These are phyloP conservation scores for Volucella zonaria DNA, from an alignment of 2,888 invertebrate genomes.

Conservation along the genomic window DNA sequence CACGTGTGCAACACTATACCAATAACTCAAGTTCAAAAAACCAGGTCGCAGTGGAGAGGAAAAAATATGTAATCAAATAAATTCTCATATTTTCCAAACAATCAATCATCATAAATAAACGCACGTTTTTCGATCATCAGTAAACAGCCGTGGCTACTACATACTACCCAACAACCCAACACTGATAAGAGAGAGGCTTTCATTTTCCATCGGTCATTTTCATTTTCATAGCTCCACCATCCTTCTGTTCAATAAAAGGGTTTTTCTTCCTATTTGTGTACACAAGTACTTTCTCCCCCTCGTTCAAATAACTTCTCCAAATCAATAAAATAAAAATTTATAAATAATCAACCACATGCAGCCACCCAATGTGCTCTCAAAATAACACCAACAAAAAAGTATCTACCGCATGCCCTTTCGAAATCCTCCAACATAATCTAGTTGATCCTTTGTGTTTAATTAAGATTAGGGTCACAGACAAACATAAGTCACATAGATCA, in stretches of 20 bases:
- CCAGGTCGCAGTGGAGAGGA: not conserved
- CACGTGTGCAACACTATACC: conserved; percentile 50
- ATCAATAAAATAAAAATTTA: conserved; percentile 65
- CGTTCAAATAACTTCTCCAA: conserved; percentile 47
- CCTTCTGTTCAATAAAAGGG: conserved; percentile 14
- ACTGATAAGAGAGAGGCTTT: conserved; percentile 60
- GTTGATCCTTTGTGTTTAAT: conserved; percentile 70
- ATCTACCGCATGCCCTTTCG: conserved; percentile 41
- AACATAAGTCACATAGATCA: conserved; percentile 69
- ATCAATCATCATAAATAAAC: conserved; percentile 62
- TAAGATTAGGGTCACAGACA: conserved; percentile 69
- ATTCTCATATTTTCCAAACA: conserved; percentile 40
- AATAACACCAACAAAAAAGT: conserved; percentile 4
- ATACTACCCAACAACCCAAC: conserved; percentile 36
- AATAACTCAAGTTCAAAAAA: conserved; percentile 31
- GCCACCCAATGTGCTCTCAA: conserved; percentile 46
- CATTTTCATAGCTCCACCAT: not conserved
- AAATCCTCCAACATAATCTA: conserved; percentile 51
- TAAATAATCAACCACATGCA: conserved; percentile 55
- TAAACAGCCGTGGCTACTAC: conserved; percentile 25
- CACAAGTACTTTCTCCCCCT: not conserved
- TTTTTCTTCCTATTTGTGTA: conserved; percentile 3
- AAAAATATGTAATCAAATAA: conserved; percentile 30
- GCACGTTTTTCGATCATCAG: conserved; percentile 39
- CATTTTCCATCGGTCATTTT: conserved; percentile 57